Evolutionary conservation across 2,113 vertebrate species (phyloP), one percentile per base, ranked within the genome.

Genomic region (Mellivora capensis): DNA sequence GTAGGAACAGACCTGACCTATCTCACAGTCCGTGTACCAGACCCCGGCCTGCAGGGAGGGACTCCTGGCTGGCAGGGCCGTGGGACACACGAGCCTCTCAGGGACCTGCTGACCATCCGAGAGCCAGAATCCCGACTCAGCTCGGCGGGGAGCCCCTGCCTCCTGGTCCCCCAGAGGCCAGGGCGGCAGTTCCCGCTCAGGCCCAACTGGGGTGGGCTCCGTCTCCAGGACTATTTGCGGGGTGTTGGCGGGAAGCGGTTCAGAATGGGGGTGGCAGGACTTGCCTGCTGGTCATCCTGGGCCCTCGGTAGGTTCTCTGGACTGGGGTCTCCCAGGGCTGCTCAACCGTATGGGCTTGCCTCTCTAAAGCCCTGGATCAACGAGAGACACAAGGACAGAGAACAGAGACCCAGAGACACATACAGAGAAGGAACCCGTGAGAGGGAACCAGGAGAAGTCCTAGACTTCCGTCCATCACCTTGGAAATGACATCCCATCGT

Each of bases 201-300:
- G 29, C 18, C 12, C 23, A 0, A 0, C 59, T 0, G 1, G 37
- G 77, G 67, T 8, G 4, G 57, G 44, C 23, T 42, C 80, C 0
- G 6, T n/a, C 23, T 23, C 49, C 3, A 15, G 67, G 12, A 42
- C 10, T 87, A 1, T 31, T 64, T 20, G 1, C 0, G 0, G 27
- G 54, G 29, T 7, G 10, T 4, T 44, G 64, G 27, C 34, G 44
- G 72, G 44, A 27, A 49, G 21, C 3, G 3, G 57, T 25, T 23
- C 57, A 10, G 23, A 59, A n/a, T 4, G 31, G 64, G 64, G 64
- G 17, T 17, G 6, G 17, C 64, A 18, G 31, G 64, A 67, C 31
- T 34, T 34, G 7, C 14, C 31, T 34, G 31, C 15, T 15, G 6
- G 31, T 67, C 15, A 18, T 31, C 64, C 31, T 17, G 64, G 64